phyloP scores from a whole-genome alignment of 2,113 vertebrate species.

The Haliaeetus leucogaster region DNA sequence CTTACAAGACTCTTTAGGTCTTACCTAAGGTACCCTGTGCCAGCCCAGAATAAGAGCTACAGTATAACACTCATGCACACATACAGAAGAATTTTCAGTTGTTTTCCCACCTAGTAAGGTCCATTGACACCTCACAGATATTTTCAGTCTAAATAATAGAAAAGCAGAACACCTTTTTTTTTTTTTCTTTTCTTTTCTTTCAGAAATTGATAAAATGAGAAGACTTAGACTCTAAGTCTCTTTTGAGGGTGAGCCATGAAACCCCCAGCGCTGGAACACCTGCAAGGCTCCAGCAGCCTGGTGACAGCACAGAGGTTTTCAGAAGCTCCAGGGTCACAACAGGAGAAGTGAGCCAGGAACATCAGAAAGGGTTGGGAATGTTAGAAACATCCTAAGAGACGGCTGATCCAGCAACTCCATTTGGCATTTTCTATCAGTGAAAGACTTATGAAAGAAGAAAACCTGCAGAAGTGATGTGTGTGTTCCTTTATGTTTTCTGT shows the following conservation, averaged over 20 bases:
- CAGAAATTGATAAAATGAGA: not conserved
- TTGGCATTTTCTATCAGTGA: not conserved
- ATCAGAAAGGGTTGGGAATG: not conserved
- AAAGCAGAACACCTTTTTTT: not conserved
- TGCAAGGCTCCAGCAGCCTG: not conserved
- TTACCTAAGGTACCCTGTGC: not conserved
- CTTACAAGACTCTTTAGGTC: not conserved
- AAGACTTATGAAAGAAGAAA: not conserved
- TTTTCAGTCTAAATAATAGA: not conserved
- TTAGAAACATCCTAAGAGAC: not conserved
- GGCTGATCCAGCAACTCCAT: not conserved
- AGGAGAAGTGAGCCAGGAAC: not conserved
- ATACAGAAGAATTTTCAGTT: not conserved
- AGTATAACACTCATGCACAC: not conserved
- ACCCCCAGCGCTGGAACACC: not conserved
- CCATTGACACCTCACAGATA: not conserved
- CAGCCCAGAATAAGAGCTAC: not conserved
- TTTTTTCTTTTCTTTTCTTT: not conserved
- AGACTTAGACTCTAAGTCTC: not conserved
- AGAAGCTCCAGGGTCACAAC: not conserved
- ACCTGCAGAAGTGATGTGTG: not conserved
- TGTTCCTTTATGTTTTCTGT: not conserved
- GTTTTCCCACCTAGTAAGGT: not conserved
- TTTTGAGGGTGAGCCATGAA: not conserved
- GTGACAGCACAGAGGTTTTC: not conserved